Conservation (phyloP, 2,797 vertebrate genomes). For the Lacerta viridis region DNA sequence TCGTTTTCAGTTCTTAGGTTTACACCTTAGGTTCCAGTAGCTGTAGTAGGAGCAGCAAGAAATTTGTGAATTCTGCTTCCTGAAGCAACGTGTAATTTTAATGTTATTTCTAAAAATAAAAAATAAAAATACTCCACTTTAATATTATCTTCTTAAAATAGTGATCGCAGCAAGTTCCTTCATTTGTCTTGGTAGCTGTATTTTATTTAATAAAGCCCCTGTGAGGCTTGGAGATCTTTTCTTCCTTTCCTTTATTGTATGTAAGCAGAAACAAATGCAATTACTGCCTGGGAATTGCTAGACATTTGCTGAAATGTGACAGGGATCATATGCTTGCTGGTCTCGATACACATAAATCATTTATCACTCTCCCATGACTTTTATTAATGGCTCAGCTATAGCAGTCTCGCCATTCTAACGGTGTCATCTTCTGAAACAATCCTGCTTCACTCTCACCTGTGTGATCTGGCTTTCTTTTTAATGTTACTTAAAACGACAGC, state of each 20-base stretch:
- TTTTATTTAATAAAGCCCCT: slow-evolving; percentile 33
- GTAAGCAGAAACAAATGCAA: slow-evolving; percentile 34
- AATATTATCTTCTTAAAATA: slow-evolving; percentile 9
- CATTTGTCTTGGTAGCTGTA: slow-evolving; percentile 20
- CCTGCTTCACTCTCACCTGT: not conserved
- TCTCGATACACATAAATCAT: slow-evolving; percentile 32
- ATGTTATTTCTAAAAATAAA: not conserved
- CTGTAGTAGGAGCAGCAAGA: not conserved
- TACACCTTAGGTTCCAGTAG: too few species aligned
- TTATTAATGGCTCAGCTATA: slow-evolving; percentile 1
- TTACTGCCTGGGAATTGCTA: slow-evolving; percentile 12
- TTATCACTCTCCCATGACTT: not conserved
- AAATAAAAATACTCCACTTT: not conserved
- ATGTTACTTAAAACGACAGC: slow-evolving; percentile 25
- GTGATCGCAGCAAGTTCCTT: slow-evolving; percentile 9
- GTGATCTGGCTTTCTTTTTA: slow-evolving; percentile 39
- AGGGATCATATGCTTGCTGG: slow-evolving; percentile 25
- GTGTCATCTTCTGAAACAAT: not conserved
- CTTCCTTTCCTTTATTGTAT: not conserved
- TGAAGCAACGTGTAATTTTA: slow-evolving; percentile 4
- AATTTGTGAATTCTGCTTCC: not conserved
- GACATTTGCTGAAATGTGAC: not conserved
- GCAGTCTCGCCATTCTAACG: not conserved
- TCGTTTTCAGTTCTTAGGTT: too few species aligned
- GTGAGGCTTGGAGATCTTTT: not conserved